phyloP scores from a whole-genome alignment of 2,797 vertebrate species.

The Myotis pilosus region DNA sequence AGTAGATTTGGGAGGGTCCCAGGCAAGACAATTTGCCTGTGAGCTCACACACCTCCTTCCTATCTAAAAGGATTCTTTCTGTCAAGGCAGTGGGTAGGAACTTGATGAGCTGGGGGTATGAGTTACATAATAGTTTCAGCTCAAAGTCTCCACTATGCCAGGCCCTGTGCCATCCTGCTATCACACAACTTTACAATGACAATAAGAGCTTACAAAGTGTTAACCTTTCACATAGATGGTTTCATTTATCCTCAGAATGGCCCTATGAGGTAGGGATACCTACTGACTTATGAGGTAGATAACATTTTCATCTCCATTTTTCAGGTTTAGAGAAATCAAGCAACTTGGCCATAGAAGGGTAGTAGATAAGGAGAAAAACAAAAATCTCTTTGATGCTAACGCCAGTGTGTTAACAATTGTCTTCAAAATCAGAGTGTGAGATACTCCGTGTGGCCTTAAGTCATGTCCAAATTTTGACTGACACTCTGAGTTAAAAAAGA shows the following conservation, averaged over 20 bases:
- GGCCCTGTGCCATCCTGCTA: not conserved
- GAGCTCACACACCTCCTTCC: not conserved
- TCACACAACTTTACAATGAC: not conserved
- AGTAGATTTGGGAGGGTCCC: not conserved
- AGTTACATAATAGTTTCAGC: not conserved
- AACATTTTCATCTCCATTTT: not conserved
- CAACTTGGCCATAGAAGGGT: not conserved
- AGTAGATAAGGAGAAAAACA: not conserved
- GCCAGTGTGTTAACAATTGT: not conserved
- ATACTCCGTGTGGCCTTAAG: not conserved
- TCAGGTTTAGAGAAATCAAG: not conserved
- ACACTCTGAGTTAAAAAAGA: not conserved
- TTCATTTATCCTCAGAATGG: not conserved
- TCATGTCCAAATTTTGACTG: not conserved
- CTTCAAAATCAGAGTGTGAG: not conserved
- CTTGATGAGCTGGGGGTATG: no score
- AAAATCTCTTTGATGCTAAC: not conserved
- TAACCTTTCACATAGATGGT: not conserved
- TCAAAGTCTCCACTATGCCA: not conserved
- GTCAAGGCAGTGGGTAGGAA: not conserved
- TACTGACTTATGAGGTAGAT: not conserved
- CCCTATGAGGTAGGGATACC: not conserved
- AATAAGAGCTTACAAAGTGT: not conserved
- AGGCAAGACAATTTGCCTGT: not conserved
- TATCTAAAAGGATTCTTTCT: not conserved